These are phyloP conservation scores for Stenodera caucasica DNA, from an alignment of 2,888 invertebrate genomes.

Conservation along the genomic window DNA sequence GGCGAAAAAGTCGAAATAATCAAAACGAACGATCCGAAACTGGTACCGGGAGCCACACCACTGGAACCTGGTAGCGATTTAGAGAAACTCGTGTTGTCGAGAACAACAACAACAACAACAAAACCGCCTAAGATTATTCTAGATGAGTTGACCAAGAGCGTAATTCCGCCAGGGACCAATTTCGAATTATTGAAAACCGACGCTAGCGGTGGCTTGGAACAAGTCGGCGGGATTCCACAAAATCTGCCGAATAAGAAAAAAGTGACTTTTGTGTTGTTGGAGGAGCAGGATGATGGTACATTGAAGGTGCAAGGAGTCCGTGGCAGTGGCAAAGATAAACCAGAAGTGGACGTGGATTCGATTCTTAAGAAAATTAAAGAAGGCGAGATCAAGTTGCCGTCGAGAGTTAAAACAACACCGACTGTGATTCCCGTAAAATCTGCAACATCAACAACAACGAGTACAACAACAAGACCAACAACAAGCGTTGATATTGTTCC, in stretches of 20 bases:
- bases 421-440: conserved; percentile 33
- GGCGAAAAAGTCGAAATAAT: conserved; percentile 52
- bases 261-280: conserved; percentile 82
- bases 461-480: neutral
- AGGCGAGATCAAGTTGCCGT: conserved; percentile 78
- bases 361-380: conserved; percentile 79
- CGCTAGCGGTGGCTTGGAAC: conserved; percentile 72
- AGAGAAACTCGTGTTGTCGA: conserved; percentile 51
- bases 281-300: conserved; percentile 83
- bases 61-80: conserved; percentile 54
- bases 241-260: conserved; percentile 71
- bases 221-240: conserved; percentile 64
- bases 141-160: conserved; percentile 78
- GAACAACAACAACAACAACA: conserved; percentile 55
- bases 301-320: conserved; percentile 84
- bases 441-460: conserved; percentile 27
- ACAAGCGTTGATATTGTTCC: conserved; percentile 44
- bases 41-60: conserved; percentile 58
- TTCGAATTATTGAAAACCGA: conserved; percentile 80
- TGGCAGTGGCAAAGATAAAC: conserved; percentile 72
- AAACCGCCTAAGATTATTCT: conserved; percentile 69
- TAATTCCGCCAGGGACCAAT: conserved; percentile 76
- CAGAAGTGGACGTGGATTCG: conserved; percentile 75
- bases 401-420: conserved; percentile 55
- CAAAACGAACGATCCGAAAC: conserved; percentile 70